phyloP scores from a whole-genome alignment of 37 sponge, comb jelly and placozoan genomes.

The Dysidea cf. avara region DNA sequence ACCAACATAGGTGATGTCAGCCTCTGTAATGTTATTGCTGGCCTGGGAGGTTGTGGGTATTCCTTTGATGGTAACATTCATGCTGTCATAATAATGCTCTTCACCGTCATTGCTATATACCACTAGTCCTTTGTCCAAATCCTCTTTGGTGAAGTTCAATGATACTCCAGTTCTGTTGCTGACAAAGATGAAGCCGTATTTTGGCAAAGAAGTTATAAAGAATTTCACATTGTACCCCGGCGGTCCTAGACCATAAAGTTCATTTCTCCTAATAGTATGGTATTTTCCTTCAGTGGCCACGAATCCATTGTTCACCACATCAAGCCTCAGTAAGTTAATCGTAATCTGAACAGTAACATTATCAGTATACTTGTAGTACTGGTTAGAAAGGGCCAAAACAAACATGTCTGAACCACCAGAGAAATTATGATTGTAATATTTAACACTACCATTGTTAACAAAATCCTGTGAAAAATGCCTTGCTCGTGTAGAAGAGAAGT shows the following conservation, averaged over 20 bases:
- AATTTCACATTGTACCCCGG: slow-evolving; percentile 24
- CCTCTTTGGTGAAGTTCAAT: not conserved
- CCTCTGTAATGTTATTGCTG: not conserved
- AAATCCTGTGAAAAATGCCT: no score
- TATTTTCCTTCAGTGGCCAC: slow-evolving; percentile 7
- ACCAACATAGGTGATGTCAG: not conserved
- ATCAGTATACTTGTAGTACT: not conserved
- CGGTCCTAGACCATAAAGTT: slow-evolving; percentile 33
- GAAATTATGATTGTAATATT: no score
- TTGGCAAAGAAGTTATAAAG: not conserved
- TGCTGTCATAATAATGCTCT: slow-evolving; percentile 29
- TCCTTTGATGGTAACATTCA: slow-evolving; percentile 24
- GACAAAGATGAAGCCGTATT: not conserved
- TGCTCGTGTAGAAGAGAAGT: no score
- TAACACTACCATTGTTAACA: no score
- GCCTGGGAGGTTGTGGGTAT: not conserved
- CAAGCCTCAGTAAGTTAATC: slow-evolving; percentile 24
- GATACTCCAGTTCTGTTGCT: not conserved
- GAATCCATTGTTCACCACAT: slow-evolving; percentile 26
- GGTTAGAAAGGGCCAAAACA: no score
- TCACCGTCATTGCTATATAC: slow-evolving; percentile 17
- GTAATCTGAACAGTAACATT: not conserved
- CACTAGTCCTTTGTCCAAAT: slow-evolving; percentile 12
- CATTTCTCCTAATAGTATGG: slow-evolving; percentile 14
- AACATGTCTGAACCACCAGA: no score